These are phyloP conservation scores for Alces alces DNA, from an alignment of 2,113 vertebrate genomes.

Conservation along the genomic window DNA sequence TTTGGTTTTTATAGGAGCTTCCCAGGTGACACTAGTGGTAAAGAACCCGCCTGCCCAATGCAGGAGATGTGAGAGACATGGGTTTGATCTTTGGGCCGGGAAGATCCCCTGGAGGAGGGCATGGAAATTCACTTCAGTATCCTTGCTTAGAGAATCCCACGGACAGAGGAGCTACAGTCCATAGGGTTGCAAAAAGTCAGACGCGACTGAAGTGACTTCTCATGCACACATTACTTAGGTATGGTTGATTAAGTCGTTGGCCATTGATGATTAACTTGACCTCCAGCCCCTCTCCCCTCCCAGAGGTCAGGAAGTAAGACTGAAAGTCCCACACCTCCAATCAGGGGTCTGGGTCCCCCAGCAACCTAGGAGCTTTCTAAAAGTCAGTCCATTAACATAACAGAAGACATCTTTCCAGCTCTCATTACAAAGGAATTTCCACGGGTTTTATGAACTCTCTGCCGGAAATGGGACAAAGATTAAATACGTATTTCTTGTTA, in stretches of 20 bases:
- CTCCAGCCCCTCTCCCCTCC: background rate
- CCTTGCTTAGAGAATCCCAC: background rate
- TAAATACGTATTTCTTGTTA: background rate
- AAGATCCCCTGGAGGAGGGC: background rate
- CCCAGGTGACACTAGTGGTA: background rate
- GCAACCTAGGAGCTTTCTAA: background rate
- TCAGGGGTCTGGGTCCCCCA: background rate
- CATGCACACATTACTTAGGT: background rate
- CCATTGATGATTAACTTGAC: background rate
- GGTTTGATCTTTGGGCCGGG: background rate
- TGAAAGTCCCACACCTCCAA: background rate
- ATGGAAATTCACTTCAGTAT: background rate
- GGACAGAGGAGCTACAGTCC: background rate
- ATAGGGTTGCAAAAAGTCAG: background rate
- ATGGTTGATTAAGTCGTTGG: background rate
- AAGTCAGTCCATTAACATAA: background rate
- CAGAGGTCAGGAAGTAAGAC: background rate
- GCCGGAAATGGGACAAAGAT: background rate
- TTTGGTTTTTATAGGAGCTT: background rate
- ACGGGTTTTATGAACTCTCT: background rate
- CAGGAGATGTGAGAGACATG: background rate
- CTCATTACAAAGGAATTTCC: background rate
- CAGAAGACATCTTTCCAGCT: background rate
- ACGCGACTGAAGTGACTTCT: background rate
- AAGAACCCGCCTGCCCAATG: fast-evolving